These are phyloP conservation scores for Actinia equina DNA, from an alignment of 64 coral and sea anemone species.

Conservation along the genomic window DNA sequence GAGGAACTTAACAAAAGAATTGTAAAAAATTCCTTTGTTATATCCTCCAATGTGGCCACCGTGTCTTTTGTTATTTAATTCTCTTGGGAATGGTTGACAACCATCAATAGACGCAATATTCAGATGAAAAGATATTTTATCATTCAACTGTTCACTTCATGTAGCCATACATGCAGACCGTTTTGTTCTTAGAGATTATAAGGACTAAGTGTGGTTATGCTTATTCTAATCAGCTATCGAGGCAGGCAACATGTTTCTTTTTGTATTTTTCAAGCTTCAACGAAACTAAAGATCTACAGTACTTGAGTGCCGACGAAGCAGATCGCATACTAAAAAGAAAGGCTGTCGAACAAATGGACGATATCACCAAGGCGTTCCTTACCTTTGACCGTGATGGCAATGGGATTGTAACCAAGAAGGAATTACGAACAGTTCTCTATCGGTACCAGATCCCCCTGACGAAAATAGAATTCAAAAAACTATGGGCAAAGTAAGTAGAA, in stretches of 20 bases:
- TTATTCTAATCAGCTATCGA: slow-evolving; percentile 22
- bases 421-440: slow-evolving; percentile 88
- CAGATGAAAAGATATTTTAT: no score
- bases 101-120: no score
- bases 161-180: no score
- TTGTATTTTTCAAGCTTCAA: slow-evolving; percentile 29
- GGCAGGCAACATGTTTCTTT: slow-evolving; percentile 19
- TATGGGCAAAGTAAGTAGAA: slow-evolving; percentile 80
- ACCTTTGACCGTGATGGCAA: slow-evolving; percentile 93
- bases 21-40: no score
- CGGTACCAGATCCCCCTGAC: slow-evolving; percentile 80
- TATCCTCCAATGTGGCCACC: no score
- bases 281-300: slow-evolving; percentile 68
- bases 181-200: no score
- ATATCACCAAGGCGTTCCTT: slow-evolving; percentile 83
- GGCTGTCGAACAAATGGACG: slow-evolving; percentile 69
- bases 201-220: no score
- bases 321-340: slow-evolving; percentile 81
- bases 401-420: slow-evolving; percentile 92
- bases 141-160: no score
- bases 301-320: slow-evolving; percentile 76
- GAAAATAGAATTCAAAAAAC: slow-evolving; percentile 88
- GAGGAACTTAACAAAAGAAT: no score
- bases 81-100: no score
- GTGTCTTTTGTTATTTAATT: no score